Conservation (phyloP, 1,140 invertebrate species). For the Aphelenchoides fujianensis region DNA sequence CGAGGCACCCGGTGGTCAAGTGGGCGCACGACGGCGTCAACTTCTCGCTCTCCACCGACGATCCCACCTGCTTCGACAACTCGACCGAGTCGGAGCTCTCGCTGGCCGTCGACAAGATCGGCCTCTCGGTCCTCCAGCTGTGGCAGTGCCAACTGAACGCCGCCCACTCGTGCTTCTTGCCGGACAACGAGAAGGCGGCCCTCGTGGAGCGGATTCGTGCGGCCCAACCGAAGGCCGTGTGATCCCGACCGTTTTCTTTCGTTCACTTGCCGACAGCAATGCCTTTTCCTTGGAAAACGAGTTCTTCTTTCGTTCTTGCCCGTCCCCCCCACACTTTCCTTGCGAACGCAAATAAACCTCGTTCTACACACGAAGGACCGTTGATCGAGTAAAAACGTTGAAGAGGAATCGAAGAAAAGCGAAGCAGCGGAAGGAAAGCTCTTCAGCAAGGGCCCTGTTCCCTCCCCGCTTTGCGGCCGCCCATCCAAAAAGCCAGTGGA, state of each 20-base stretch:
- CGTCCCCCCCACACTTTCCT: too few species aligned
- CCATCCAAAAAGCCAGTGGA: too few species aligned
- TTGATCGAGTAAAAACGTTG: too few species aligned
- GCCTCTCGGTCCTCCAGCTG: conserved; percentile 62
- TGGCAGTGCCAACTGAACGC: conserved; percentile 66
- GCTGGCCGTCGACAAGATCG: conserved; percentile 64
- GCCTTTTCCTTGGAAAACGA: too few species aligned
- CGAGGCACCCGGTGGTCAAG: conserved; percentile 63
- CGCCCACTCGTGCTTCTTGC: conserved; percentile 64
- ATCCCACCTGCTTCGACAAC: conserved; percentile 67
- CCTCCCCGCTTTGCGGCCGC: too few species aligned
- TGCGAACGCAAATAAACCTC: too few species aligned
- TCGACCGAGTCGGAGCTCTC: conserved; percentile 66
- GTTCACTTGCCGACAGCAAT: too few species aligned
- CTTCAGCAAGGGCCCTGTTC: too few species aligned
- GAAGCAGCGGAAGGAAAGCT: too few species aligned
- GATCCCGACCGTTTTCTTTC: neutral
- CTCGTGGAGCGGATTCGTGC: conserved; percentile 54
- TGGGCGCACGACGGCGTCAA: conserved; percentile 69
- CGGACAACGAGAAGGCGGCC: conserved; percentile 64
- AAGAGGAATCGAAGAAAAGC: too few species aligned
- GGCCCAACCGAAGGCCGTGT: neutral
- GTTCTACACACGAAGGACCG: too few species aligned
- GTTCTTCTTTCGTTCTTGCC: too few species aligned
- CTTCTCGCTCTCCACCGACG: conserved; percentile 70